A percentile compares a stretch with the other conserved stretches of the same genome.
These are phyloP conservation scores for Erpornis zantholeuca DNA, from an alignment of 2,113 vertebrate genomes.

Conservation along the genomic window DNA sequence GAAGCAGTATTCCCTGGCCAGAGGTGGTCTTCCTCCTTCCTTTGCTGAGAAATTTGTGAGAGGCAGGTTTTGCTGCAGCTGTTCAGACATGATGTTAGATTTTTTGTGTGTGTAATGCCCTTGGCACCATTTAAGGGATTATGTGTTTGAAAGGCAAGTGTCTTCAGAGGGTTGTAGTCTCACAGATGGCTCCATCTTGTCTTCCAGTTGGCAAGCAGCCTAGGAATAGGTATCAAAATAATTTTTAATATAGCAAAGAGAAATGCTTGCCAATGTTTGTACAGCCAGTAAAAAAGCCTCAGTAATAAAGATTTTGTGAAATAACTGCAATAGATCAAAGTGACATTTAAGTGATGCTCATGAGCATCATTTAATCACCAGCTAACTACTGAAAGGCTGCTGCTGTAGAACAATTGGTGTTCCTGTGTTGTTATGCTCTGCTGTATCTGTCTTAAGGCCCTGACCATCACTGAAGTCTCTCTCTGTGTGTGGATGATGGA, in stretches of 20 bases:
- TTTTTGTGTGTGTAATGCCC: neutral
- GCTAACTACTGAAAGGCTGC: neutral
- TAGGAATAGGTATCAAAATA: slow-evolving; percentile 10
- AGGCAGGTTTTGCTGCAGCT: slow-evolving; percentile 10
- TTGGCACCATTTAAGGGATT: neutral
- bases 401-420: neutral
- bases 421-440: neutral
- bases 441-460: neutral
- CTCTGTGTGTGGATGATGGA: neutral
- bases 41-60: neutral
- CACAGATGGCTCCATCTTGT: neutral
- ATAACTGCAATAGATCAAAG: slow-evolving; percentile 33
- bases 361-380: slow-evolving; percentile 17
- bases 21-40: neutral
- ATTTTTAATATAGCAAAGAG: slow-evolving; percentile 18
- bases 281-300: neutral
- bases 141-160: neutral
- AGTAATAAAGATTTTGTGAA: slow-evolving; percentile 22
- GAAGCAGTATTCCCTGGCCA: neutral
- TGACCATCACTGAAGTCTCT: neutral
- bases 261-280: neutral
- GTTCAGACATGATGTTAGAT: neutral
- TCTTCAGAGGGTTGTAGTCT: neutral
- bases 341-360: slow-evolving; percentile 22
- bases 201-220: neutral